Conservation (phyloP, 2,888 invertebrate species). For the Scaptomyza polygonia region DNA sequence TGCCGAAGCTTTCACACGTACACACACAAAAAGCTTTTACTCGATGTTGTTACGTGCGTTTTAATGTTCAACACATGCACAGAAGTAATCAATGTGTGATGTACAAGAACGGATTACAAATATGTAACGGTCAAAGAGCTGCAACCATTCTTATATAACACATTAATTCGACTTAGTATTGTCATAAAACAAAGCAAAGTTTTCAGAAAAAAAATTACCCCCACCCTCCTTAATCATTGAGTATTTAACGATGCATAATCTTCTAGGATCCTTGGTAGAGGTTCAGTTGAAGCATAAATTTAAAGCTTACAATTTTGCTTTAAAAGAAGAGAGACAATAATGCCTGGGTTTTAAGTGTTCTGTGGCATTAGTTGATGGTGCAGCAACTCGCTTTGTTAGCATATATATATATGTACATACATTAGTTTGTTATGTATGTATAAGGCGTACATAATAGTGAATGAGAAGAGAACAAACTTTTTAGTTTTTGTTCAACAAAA, state of each 20-base stretch:
- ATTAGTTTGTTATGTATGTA: neutral
- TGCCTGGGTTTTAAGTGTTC: neutral
- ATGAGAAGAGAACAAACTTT: neutral
- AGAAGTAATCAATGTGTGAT: too few relatives aligned
- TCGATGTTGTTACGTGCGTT: too few relatives aligned
- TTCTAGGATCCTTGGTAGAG: too few relatives aligned
- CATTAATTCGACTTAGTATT: neutral
- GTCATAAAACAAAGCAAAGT: neutral
- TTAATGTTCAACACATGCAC: too few relatives aligned
- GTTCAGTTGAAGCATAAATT: neutral
- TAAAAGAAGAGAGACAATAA: neutral
- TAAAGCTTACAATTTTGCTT: neutral
- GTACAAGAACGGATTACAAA: neutral
- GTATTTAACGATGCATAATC: neutral
- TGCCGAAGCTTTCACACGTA: too few relatives aligned
- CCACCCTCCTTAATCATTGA: neutral
- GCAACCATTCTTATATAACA: neutral
- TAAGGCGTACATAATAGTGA: neutral
- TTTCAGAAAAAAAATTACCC: neutral
- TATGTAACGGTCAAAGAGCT: neutral
- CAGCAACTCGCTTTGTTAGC: neutral
- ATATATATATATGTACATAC: neutral
- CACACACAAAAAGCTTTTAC: too few relatives aligned
- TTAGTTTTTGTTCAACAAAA: neutral
- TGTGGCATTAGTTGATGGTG: neutral